These are phyloP conservation scores for Babyrousa celebensis DNA, from an alignment of 2,797 vertebrate genomes.

Conservation along the genomic window DNA sequence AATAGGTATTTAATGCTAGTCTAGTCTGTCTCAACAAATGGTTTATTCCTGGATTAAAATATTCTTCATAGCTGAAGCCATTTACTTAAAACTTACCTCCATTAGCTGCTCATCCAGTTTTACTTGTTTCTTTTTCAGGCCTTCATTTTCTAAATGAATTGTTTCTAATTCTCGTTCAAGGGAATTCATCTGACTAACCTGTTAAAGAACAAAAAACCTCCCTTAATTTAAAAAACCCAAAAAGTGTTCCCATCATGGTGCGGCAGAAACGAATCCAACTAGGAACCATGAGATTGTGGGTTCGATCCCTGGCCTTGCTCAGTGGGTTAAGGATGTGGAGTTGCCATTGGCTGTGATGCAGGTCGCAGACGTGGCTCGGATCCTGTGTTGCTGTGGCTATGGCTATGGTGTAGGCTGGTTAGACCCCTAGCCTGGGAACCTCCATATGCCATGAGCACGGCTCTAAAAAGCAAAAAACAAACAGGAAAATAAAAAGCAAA, in stretches of 20 bases:
- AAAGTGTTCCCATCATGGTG: no score
- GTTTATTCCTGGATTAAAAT: constrained; percentile 39
- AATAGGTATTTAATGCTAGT: constrained; percentile 43
- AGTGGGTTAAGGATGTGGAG: no score
- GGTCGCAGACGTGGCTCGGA: no score
- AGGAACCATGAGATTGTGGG: no score
- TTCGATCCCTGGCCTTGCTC: no score
- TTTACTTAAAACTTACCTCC: constrained; percentile 91
- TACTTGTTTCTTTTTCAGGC: constrained; percentile 93
- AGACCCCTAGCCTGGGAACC: no score
- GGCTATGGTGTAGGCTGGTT: no score
- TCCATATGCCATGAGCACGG: no score
- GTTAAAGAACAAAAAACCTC: constrained; percentile 66
- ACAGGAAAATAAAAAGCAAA: background rate
- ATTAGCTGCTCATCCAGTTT: constrained; percentile 94
- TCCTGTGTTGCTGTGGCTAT: no score
- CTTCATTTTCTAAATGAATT: constrained; percentile 94
- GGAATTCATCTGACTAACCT: constrained; percentile 93
- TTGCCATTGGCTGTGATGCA: no score
- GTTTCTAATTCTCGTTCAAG: constrained; percentile 92
- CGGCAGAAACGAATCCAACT: no score
- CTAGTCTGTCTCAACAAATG: constrained; percentile 61
- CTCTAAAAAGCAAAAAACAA: background rate
- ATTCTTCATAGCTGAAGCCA: constrained; percentile 47
- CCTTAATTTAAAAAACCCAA: background rate